Conservation (phyloP, 2,113 vertebrate genomes). For the Nasalis larvatus region DNA sequence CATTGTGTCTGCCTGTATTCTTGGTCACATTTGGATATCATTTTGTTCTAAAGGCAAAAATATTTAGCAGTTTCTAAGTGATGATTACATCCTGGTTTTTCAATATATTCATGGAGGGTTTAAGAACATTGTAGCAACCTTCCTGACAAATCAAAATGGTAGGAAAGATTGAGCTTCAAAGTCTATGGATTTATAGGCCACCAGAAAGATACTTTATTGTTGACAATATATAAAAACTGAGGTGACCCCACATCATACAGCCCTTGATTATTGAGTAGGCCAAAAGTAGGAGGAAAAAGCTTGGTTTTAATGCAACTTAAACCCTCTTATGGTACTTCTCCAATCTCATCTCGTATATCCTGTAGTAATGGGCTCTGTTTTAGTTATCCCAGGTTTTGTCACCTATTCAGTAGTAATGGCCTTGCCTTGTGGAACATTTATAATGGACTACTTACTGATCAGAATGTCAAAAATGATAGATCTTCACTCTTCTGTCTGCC, state of each 20-base stretch:
- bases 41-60: slow-evolving; percentile 87
- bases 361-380: slow-evolving; percentile 2
- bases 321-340: neutral
- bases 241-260: neutral
- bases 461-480: slow-evolving; percentile 53
- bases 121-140: neutral
- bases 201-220: neutral
- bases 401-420: slow-evolving; percentile 39
- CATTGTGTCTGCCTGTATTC: slow-evolving; percentile 83
- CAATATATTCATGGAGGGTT: neutral
- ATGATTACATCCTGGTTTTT: neutral
- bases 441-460: slow-evolving; percentile 65
- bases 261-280: neutral
- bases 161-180: neutral
- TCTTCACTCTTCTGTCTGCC: neutral
- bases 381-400: slow-evolving; percentile 27
- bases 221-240: neutral
- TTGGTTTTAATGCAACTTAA: neutral
- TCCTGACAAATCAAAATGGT: neutral
- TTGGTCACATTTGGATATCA: slow-evolving; percentile 74
- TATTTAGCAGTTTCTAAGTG: slow-evolving; percentile 87
- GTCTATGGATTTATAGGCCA: neutral
- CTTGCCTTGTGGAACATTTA: slow-evolving; percentile 31
- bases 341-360: neutral
- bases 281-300: neutral